Base-by-base conservation (phyloP, 35 echinoderm and acorn worm genomes). In the Ophioderma brevispina region DNA sequence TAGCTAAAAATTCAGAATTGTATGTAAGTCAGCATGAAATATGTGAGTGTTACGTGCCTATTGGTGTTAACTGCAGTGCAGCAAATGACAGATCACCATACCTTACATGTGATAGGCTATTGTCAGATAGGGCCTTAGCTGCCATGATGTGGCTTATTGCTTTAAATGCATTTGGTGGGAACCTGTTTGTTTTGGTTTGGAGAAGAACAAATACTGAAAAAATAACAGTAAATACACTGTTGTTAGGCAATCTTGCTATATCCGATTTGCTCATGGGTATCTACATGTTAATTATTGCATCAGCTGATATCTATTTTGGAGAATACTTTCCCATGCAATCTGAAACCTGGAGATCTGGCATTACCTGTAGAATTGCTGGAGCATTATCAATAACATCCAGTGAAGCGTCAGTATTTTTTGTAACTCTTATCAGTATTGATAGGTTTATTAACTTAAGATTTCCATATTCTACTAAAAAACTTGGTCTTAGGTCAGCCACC, bases 211-310 rank as follows among this genome's bases (percentile, higher is more conserved):
- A 17, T 32, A 35, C 43, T 17, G 1, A 75, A 8, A 37, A 76
- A 1, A n/a, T 23, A 4, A 77, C 6, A 17, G 80, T 82, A 23
- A 50, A 91, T 17, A 8, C 31, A 6, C 35, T 91, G 3, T 77
- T 91, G 31, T 84, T 91, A 0, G 43, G 33, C 4, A 91, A 84
- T 76, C 64, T 91, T 0, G 89, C 89, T 35, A 70, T 91, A 2
- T 35, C 89, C 14, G 89, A 91, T 37, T 84, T 91, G 8, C 63
- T 91, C 0, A 91, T 91, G 89, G 80, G 79, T 33, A 39, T 91
- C 2, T 91, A 91, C 39, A 91, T 91, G 89, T 76, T 91, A 37
- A 77, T 85, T 35, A 77, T 91, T 41, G 80, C 80, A 21, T 40
- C 36, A 0, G 89, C 64, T 28, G 89, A 91, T 85, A n/a, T 77